phyloP scores from a whole-genome alignment of 2,888 invertebrate species.

The Dysmachus trigonus region DNA sequence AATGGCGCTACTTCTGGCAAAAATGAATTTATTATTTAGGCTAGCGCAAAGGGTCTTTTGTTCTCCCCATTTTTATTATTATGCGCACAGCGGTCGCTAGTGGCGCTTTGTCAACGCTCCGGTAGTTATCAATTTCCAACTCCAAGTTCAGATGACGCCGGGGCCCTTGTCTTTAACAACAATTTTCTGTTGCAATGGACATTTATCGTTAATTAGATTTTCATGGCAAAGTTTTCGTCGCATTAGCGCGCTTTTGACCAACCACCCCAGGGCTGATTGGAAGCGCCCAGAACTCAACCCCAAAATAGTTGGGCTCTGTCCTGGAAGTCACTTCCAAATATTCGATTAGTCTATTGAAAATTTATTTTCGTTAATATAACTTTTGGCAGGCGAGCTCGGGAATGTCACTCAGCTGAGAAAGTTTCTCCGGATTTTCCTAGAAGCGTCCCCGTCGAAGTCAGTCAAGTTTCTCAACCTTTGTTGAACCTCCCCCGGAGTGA shows the following conservation, averaged over 20 bases:
- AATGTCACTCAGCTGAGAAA: not conserved
- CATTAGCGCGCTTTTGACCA: not conserved
- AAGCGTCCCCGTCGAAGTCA: not conserved
- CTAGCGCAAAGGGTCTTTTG: not conserved
- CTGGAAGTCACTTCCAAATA: constrained; percentile 3
- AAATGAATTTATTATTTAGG: constrained; percentile 16
- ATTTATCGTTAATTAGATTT: not conserved
- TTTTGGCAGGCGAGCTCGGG: not conserved
- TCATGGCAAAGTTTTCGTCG: not conserved
- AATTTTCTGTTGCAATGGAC: not conserved
- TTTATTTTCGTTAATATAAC: constrained; percentile 14
- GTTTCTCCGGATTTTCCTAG: not conserved
- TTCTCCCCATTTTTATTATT: not conserved
- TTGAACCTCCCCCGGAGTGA: not conserved
- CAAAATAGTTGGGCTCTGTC: not conserved
- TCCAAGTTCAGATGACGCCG: not conserved
- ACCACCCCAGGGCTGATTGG: not conserved
- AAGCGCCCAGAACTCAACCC: not conserved
- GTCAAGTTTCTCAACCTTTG: not conserved
- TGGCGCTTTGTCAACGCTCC: not conserved
- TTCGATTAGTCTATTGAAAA: constrained; percentile 33
- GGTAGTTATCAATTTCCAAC: not conserved
- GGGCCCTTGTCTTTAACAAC: not conserved
- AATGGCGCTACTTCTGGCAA: not conserved
- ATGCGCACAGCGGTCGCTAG: not conserved